These are phyloP conservation scores for Antheraea yamamai DNA, from an alignment of 2,888 invertebrate species.

Conservation along the genomic window DNA sequence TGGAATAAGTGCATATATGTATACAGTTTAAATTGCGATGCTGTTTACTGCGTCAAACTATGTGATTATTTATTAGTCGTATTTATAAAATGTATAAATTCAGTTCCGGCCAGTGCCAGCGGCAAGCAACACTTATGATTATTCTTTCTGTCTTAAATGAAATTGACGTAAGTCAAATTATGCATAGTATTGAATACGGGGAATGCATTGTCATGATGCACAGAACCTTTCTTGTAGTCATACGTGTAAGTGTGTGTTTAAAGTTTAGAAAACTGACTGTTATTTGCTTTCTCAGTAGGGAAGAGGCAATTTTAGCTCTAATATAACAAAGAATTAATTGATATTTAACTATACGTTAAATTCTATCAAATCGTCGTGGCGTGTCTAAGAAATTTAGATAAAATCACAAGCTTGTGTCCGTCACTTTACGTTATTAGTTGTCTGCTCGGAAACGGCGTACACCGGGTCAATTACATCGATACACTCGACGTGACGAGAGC, in stretches of 20 bases:
- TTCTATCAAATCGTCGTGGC: neutral
- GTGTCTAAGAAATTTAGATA: neutral
- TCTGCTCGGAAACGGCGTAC: neutral
- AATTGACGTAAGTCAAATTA: neutral
- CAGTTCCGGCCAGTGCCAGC: no score
- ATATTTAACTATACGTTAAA: neutral
- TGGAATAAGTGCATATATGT: neutral
- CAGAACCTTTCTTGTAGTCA: no score
- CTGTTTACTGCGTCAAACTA: neutral
- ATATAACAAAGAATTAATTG: neutral
- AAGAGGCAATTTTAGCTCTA: neutral
- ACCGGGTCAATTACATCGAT: constrained; percentile 1
- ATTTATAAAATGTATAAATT: no score
- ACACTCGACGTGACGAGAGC: constrained; percentile 29
- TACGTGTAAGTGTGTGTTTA: neutral
- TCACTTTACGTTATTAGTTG: neutral
- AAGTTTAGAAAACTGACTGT: neutral
- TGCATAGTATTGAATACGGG: neutral
- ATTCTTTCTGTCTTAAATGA: neutral
- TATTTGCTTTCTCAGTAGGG: neutral
- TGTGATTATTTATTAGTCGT: neutral
- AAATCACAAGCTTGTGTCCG: neutral
- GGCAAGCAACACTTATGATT: no score
- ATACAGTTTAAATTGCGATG: neutral
- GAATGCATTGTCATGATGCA: neutral